Evolutionary conservation across 2,888 invertebrate species (phyloP).

Genomic region (Acanthosepion lycidas): DNA sequence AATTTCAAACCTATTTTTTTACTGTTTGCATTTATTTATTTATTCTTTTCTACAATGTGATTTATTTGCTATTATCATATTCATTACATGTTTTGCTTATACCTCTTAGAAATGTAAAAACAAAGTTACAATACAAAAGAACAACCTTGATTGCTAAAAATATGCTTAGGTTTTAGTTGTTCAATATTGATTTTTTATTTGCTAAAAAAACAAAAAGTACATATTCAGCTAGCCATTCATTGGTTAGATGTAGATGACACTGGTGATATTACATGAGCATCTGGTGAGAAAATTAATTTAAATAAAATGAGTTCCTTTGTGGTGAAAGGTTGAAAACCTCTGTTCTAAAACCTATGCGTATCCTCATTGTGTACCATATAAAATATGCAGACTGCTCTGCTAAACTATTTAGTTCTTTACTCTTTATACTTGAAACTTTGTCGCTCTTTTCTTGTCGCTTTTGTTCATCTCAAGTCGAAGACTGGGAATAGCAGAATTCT

Average conservation of each 20-base stretch:
- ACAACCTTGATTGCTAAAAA: not conserved
- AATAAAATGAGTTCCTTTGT: not conserved
- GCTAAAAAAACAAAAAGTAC: not conserved
- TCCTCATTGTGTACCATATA: not conserved
- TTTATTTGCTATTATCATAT: not conserved
- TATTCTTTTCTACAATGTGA: not conserved
- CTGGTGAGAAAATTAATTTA: not conserved
- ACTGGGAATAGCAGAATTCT: conserved; percentile 24
- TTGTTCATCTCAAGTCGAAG: conserved; percentile 33
- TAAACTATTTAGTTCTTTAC: conserved; percentile 43
- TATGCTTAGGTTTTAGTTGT: not conserved
- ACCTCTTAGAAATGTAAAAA: not conserved
- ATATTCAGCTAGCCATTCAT: not conserved
- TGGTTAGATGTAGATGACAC: not conserved
- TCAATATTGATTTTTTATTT: not conserved
- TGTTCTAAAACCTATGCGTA: conserved; percentile 16
- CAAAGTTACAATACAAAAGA: not conserved
- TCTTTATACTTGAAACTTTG: conserved; percentile 45
- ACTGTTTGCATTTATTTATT: not conserved
- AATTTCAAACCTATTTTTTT: not conserved
- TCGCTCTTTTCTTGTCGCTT: conserved; percentile 41
- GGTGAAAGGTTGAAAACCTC: not conserved
- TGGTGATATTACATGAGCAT: not conserved
- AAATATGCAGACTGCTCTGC: conserved; percentile 23
- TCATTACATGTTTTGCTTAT: not conserved